Percentiles rank a stretch among this genome's conserved stretches.
Conservation (phyloP, 1,140 invertebrate species). For the Heliconius melpomene region DNA sequence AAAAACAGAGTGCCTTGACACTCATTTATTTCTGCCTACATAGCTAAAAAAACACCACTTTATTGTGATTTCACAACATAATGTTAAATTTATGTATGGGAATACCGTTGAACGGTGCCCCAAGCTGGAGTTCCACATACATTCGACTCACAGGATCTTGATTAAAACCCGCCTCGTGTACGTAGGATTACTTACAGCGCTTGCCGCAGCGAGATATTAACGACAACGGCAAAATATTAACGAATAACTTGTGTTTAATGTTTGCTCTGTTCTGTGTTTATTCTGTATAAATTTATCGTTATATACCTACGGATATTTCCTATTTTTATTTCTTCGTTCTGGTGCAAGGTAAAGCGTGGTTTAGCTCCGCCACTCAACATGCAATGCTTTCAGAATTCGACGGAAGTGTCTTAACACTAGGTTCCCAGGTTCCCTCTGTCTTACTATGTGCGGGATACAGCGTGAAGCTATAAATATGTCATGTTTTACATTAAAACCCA, state of each 20-base stretch:
- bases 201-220: background rate
- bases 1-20: background rate
- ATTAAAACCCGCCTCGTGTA: constrained; percentile 35
- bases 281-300: background rate
- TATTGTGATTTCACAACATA: background rate
- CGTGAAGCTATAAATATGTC: too few relatives aligned
- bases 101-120: background rate
- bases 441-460: too few relatives aligned
- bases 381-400: too few relatives aligned
- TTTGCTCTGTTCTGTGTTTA: background rate
- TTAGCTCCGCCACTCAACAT: too few relatives aligned
- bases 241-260: background rate
- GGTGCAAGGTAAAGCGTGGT: too few relatives aligned
- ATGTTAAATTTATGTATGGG: constrained; percentile 8
- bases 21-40: too few relatives aligned
- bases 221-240: background rate
- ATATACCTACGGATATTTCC: too few relatives aligned
- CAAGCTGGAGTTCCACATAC: constrained; percentile 1
- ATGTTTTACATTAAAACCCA: too few relatives aligned
- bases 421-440: too few relatives aligned
- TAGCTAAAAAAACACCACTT: background rate
- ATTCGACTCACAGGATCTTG: constrained; percentile 33
- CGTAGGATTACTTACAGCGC: constrained; percentile 17
- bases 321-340: too few relatives aligned
- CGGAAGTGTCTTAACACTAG: too few relatives aligned